A percentile compares a stretch with the other conserved stretches of the same genome.
These are phyloP conservation scores for Eumacrocentrus americanus DNA, from an alignment of 2,888 invertebrate species.

Conservation along the genomic window DNA sequence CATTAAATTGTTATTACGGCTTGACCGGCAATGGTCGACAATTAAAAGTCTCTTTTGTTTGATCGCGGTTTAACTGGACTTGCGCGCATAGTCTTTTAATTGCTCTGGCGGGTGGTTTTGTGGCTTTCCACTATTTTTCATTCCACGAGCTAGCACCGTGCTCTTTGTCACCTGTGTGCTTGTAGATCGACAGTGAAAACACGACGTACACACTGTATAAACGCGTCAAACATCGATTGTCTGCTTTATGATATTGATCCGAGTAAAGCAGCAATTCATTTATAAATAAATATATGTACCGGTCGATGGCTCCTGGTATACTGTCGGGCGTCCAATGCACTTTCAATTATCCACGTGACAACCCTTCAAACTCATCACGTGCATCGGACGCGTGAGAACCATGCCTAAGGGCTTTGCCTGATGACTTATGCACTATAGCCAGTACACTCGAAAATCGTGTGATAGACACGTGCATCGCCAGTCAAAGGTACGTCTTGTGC, in stretches of 20 bases:
- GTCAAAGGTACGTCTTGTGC: neutral
- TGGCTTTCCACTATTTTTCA: neutral
- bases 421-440: neutral
- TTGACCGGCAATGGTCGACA: neutral
- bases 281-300: constrained; percentile 23
- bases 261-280: constrained; percentile 16
- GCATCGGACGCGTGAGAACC: neutral
- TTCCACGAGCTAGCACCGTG: neutral
- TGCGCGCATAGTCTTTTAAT: neutral
- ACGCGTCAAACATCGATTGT: constrained; percentile 7
- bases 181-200: neutral
- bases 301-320: constrained; percentile 7
- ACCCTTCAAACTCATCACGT: constrained; percentile 10
- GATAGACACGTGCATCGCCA: too few species aligned
- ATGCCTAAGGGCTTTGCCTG: too few species aligned
- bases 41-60: constrained; percentile 18
- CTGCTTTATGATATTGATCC: constrained; percentile 2
- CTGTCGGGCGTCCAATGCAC: constrained; percentile 14
- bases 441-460: neutral
- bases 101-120: neutral
- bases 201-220: neutral
- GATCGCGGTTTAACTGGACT: neutral
- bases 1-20: constrained; percentile 20
- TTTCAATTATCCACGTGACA: constrained; percentile 18
- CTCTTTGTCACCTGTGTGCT: neutral